Percentiles rank a stretch among this genome's conserved stretches.
These are phyloP conservation scores for Pimpla rufipes DNA, from an alignment of 2,888 invertebrate species.

Conservation along the genomic window DNA sequence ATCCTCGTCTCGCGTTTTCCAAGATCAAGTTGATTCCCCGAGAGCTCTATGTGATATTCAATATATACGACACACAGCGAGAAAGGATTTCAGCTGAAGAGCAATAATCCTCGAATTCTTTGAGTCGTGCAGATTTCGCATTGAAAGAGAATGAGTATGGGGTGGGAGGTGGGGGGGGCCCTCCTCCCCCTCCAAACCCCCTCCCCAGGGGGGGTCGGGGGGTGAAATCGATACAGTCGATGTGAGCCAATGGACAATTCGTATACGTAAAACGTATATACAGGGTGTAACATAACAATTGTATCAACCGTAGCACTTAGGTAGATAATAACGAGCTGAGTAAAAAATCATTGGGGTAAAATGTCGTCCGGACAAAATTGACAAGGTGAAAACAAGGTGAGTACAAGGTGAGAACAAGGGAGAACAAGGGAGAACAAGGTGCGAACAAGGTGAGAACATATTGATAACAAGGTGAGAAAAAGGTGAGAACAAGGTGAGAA, in stretches of 20 bases:
- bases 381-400: too few species aligned
- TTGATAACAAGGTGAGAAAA: too few species aligned
- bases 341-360: too few species aligned
- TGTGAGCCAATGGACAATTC: constrained; percentile 29
- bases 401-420: too few species aligned
- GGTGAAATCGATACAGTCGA: constrained; percentile 44
- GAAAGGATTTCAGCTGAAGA: constrained; percentile 41
- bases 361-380: too few species aligned
- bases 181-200: too few species aligned
- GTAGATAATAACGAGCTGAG: too few species aligned
- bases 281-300: too few species aligned
- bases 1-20: constrained; percentile 14
- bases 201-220: background rate
- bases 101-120: constrained; percentile 56
- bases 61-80: constrained; percentile 23
- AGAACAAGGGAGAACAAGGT: too few species aligned
- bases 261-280: constrained; percentile 21
- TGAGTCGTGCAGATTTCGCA: constrained; percentile 48
- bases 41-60: constrained; percentile 1
- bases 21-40: constrained; percentile 7
- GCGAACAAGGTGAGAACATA: too few species aligned
- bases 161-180: background rate
- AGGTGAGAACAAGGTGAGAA: too few species aligned
- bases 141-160: constrained; percentile 21
- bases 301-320: too few species aligned